A percentile compares a stretch with the other conserved stretches of the same genome.
Conservation (phyloP, 2,113 vertebrate genomes). For the human (Homo sapiens) region DNA sequence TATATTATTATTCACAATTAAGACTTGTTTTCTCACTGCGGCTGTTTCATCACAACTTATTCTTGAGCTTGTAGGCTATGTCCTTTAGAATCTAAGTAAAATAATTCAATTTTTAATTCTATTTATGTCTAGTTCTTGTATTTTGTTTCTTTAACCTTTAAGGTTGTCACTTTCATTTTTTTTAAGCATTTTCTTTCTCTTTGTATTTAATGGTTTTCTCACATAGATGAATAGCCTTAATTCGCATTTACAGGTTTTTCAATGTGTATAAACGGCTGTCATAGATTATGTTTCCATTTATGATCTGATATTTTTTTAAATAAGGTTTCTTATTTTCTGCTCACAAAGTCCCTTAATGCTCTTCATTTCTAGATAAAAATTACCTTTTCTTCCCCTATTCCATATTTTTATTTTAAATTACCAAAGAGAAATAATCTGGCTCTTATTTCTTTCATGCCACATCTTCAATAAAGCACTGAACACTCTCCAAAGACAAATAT, state of each 20-base stretch:
- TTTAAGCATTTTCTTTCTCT: background rate
- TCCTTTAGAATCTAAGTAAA: background rate
- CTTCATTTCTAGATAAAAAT: background rate
- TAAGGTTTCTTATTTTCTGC: background rate
- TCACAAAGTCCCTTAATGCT: background rate
- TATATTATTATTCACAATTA: background rate
- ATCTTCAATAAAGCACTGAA: background rate
- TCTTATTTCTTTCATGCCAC: background rate
- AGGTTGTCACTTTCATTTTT: background rate
- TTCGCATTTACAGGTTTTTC: background rate
- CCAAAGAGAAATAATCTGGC: background rate
- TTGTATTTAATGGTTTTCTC: background rate
- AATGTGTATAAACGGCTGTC: background rate
- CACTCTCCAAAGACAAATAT: background rate
- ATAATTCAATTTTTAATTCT: background rate
- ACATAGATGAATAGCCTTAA: background rate
- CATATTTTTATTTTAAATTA: background rate
- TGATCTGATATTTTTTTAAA: background rate
- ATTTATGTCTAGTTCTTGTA: background rate
- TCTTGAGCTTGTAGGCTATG: background rate
- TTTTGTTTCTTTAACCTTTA: background rate
- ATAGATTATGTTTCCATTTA: background rate
- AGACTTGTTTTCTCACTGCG: background rate
- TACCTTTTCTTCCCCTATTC: background rate
- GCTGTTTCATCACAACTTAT: background rate